These are phyloP conservation scores for Meloidogyne chitwoodi DNA, from an alignment of 1,140 invertebrate species.

Conservation along the genomic window DNA sequence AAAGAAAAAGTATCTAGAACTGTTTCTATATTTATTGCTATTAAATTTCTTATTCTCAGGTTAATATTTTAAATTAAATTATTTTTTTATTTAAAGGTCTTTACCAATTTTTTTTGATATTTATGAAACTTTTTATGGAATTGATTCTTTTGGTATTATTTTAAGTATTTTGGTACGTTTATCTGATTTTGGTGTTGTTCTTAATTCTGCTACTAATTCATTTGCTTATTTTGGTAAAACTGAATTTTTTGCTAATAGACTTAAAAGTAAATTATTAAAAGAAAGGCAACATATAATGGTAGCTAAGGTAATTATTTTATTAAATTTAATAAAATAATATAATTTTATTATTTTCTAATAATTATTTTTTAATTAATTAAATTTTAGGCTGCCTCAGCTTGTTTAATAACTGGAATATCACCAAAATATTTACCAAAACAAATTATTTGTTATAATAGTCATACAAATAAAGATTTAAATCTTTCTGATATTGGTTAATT, in stretches of 20 bases:
- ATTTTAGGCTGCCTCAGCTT: conserved; percentile 11
- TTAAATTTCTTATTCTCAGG: conserved; percentile 45
- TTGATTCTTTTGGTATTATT: conserved; percentile 44
- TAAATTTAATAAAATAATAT: no score
- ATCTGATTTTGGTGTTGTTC: conserved; percentile 45
- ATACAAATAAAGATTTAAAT: not conserved
- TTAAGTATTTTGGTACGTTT: conserved; percentile 41
- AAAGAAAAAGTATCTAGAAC: conserved; percentile 43
- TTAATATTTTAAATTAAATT: not conserved
- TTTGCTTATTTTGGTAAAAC: conserved; percentile 46
- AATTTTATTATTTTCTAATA: no score
- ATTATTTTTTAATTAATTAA: no score
- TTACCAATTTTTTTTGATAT: conserved; percentile 46
- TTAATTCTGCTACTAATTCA: conserved; percentile 47
- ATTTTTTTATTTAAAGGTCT: conserved; percentile 29
- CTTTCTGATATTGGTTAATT: not conserved
- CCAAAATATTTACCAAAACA: not conserved
- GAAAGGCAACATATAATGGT: conserved; percentile 27
- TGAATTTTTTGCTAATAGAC: conserved; percentile 21
- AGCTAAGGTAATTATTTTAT: conserved; percentile 2
- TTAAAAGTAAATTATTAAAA: conserved; percentile 31
- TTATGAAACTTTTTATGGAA: conserved; percentile 44
- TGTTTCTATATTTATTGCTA: conserved; percentile 45
- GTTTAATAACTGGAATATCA: conserved; percentile 7
- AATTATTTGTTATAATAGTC: not conserved